Conservation (phyloP, 2,797 vertebrate genomes). For the Sorex maritimensis region DNA sequence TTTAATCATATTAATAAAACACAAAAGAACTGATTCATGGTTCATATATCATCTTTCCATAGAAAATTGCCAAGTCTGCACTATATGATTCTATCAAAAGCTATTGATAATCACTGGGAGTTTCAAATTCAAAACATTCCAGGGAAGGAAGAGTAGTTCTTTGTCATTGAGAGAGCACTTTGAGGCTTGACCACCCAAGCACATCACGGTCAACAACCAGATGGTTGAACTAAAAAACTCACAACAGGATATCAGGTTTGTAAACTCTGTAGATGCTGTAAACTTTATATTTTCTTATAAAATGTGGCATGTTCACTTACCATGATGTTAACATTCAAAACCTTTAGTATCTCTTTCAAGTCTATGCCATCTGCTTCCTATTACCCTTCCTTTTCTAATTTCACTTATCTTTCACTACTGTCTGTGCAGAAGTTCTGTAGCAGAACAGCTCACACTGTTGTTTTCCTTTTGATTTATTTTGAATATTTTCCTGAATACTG, state of each 20-base stretch:
- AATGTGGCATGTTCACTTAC: neutral
- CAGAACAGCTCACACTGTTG: neutral
- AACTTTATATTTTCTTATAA: neutral
- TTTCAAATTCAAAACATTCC: too few species aligned
- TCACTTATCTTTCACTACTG: neutral
- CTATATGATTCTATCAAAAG: conserved; percentile 6
- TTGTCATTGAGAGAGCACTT: neutral
- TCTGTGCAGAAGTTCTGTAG: neutral
- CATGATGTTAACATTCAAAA: neutral
- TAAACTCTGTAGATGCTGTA: neutral
- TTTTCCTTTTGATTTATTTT: neutral
- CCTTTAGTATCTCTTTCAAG: neutral
- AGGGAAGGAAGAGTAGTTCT: neutral
- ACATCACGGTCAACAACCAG: neutral
- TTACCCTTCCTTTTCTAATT: neutral
- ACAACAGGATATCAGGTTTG: neutral
- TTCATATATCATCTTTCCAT: conserved; percentile 38
- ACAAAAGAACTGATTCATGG: neutral
- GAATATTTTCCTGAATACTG: neutral
- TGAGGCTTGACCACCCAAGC: neutral
- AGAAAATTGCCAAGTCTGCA: neutral
- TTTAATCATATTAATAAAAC: conserved; percentile 48
- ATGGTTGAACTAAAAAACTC: neutral
- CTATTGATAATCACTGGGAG: neutral
- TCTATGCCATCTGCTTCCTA: neutral